A percentile compares a stretch with the other conserved stretches of the same genome.
Evolutionary conservation across 2,797 vertebrate species (phyloP).

Genomic region (Gadopsis marmoratus): DNA sequence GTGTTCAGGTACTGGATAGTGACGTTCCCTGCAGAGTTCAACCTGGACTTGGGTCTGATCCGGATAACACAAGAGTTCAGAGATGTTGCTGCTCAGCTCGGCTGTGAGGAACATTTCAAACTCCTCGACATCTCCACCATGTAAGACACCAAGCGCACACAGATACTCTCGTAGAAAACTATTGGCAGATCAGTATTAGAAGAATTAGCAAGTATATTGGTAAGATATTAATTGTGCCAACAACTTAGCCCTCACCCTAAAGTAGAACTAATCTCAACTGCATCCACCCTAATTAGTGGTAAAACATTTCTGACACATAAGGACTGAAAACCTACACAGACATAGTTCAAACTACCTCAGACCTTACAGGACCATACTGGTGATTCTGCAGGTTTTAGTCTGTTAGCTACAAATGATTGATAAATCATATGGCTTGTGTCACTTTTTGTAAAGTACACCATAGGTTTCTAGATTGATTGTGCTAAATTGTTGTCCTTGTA

Average conservation of each 20-base stretch:
- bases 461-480: background rate
- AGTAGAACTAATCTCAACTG: background rate
- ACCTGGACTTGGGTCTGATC: slow-evolving; percentile 95
- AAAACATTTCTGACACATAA: background rate
- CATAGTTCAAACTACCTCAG: background rate
- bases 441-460: background rate
- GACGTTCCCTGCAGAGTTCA: slow-evolving; percentile 97
- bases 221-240: background rate
- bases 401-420: background rate
- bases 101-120: slow-evolving; percentile 91
- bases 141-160: slow-evolving; percentile 81
- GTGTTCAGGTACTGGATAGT: slow-evolving; percentile 94
- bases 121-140: slow-evolving; percentile 98
- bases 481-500: slow-evolving; percentile 58
- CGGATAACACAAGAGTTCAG: slow-evolving; percentile 93
- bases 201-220: background rate
- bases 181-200: background rate
- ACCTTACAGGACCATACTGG: background rate
- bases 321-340: background rate
- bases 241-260: background rate
- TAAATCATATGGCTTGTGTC: background rate
- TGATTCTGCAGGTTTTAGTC: slow-evolving; percentile 6
- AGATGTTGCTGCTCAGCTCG: slow-evolving; percentile 89
- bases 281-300: background rate
- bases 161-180: background rate